phyloP scores from a whole-genome alignment of 2,113 vertebrate species.

The Labrus mixtus region DNA sequence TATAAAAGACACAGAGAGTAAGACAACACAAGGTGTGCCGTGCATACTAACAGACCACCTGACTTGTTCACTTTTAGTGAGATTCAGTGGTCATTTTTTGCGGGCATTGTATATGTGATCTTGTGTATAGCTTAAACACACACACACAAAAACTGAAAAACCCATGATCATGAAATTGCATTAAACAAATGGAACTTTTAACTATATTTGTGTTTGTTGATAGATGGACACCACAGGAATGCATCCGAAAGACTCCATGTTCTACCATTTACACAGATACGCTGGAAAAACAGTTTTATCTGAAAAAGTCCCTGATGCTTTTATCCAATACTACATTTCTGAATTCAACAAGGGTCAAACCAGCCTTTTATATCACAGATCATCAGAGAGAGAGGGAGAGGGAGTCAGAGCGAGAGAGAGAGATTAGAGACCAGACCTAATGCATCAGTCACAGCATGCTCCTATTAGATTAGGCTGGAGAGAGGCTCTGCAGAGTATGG shows the following conservation, averaged over 20 bases:
- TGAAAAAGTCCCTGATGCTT: constrained; percentile 35
- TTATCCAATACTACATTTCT: constrained; percentile 64
- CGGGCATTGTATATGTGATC: neutral
- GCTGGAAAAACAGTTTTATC: neutral
- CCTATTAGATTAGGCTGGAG: constrained; percentile 80
- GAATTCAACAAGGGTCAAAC: constrained; percentile 59
- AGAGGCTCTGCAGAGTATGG: constrained; percentile 71
- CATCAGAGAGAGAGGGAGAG: constrained; percentile 59
- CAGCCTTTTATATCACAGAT: constrained; percentile 73
- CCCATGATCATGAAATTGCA: constrained; percentile 25
- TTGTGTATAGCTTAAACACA: neutral
- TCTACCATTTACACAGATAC: constrained; percentile 2
- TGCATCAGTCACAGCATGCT: constrained; percentile 80
- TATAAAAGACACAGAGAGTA: constrained; percentile 14
- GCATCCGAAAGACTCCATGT: constrained; percentile 2
- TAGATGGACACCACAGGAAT: neutral
- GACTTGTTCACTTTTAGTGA: neutral
- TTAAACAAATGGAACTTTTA: neutral
- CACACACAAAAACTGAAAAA: neutral
- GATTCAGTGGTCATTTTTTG: neutral
- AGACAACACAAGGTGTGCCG: constrained; percentile 15
- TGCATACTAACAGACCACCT: constrained; percentile 4
- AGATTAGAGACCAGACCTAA: constrained; percentile 78
- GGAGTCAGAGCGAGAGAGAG: constrained; percentile 55
- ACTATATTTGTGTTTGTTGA: constrained; percentile 12